Conservation (phyloP, 2,888 invertebrate species). For the Drosophila melanocephala region DNA sequence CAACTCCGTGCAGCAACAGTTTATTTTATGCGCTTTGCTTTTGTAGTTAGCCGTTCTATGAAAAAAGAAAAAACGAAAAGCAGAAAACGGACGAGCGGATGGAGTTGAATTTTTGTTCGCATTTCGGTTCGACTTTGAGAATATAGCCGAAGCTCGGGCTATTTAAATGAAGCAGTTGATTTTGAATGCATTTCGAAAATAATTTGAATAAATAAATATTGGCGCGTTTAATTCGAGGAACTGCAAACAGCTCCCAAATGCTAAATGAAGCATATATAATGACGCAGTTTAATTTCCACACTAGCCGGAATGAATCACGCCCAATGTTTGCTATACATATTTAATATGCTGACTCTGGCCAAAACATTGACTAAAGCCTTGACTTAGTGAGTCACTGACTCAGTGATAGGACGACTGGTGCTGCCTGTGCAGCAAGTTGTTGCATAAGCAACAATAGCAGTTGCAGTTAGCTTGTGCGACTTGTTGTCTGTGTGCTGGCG, state of each 20-base stretch:
- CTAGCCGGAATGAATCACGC: slow-evolving; percentile 18
- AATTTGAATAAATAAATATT: slow-evolving; percentile 14
- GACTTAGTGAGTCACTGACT: slow-evolving; percentile 40
- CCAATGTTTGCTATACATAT: slow-evolving; percentile 8
- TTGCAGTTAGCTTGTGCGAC: slow-evolving; percentile 50
- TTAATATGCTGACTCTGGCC: slow-evolving; percentile 7
- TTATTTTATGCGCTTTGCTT: slow-evolving; percentile 59
- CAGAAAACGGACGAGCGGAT: background rate
- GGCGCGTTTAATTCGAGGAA: background rate
- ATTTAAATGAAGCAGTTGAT: slow-evolving; percentile 24
- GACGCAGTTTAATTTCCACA: slow-evolving; percentile 9
- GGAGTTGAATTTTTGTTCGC: background rate
- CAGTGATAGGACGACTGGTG: slow-evolving; percentile 44
- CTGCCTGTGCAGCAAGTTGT: slow-evolving; percentile 51
- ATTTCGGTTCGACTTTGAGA: slow-evolving; percentile 10
- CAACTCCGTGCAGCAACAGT: slow-evolving; percentile 56
- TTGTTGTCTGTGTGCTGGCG: slow-evolving; percentile 57
- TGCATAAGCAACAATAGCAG: slow-evolving; percentile 52
- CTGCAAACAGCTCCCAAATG: background rate
- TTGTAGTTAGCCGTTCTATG: slow-evolving; percentile 31
- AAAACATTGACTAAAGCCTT: slow-evolving; percentile 31
- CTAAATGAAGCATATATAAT: background rate
- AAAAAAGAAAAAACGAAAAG: background rate
- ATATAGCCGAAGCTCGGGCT: slow-evolving; percentile 5
- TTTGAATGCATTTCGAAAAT: slow-evolving; percentile 24